Percentiles rank a stretch among this genome's conserved stretches.
Evolutionary conservation across 2,888 invertebrate species (phyloP).

Genomic region (Scaptomyza cyrtandrae): DNA sequence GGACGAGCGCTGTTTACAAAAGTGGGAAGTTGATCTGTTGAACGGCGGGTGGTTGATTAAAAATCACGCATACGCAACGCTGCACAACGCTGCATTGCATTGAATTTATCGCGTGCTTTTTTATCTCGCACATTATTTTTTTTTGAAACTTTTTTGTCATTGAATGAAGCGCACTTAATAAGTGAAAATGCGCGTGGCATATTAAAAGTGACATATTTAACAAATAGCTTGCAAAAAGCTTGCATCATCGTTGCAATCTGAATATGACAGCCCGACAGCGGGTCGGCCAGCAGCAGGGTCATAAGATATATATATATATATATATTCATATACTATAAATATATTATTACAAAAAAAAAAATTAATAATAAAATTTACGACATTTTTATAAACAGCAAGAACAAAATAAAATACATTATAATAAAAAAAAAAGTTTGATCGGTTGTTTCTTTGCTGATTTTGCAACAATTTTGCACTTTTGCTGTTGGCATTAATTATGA

Average conservation of each 20-base stretch:
- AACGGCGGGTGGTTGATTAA: slow-evolving; percentile 62
- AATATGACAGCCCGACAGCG: slow-evolving; percentile 68
- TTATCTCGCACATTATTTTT: neutral
- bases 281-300: slow-evolving; percentile 12
- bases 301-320: neutral
- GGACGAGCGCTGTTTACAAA: slow-evolving; percentile 5
- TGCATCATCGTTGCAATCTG: slow-evolving; percentile 53
- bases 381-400: slow-evolving; percentile 57
- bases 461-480: slow-evolving; percentile 47
- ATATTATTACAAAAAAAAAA: neutral
- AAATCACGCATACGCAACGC: slow-evolving; percentile 68
- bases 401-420: neutral
- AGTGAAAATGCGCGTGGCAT: slow-evolving; percentile 70
- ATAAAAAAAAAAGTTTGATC: slow-evolving; percentile 15
- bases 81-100: slow-evolving; percentile 53
- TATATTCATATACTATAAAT: neutral
- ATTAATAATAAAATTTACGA: slow-evolving; percentile 40
- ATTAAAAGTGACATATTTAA: slow-evolving; percentile 74
- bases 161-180: slow-evolving; percentile 69
- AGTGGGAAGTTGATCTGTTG: slow-evolving; percentile 21
- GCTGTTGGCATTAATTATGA: slow-evolving; percentile 66
- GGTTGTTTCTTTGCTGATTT: slow-evolving; percentile 29
- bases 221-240: slow-evolving; percentile 65
- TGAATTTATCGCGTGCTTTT: slow-evolving; percentile 26
- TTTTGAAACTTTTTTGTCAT: slow-evolving; percentile 36